Evolutionary conservation across 2,797 vertebrate species (phyloP).

Genomic region (Oryzias sinensis): DNA sequence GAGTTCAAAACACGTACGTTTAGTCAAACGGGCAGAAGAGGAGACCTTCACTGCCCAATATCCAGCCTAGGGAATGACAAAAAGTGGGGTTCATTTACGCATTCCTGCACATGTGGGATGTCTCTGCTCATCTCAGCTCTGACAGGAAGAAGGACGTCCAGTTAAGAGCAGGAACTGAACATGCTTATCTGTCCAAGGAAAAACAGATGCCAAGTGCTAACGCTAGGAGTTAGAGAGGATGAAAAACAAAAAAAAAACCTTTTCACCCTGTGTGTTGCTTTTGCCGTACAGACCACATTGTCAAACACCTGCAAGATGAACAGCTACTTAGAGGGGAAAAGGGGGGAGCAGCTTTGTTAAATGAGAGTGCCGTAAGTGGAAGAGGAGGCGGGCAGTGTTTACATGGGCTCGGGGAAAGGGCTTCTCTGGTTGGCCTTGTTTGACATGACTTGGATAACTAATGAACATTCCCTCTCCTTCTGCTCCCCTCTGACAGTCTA

Average conservation of each 20-base stretch:
- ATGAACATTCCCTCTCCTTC: slow-evolving; percentile 54
- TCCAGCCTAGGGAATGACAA: slow-evolving; percentile 21
- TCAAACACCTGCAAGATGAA: slow-evolving; percentile 70
- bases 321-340: slow-evolving; percentile 48
- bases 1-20: slow-evolving; percentile 10
- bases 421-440: slow-evolving; percentile 70
- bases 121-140: slow-evolving; percentile 35
- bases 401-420: slow-evolving; percentile 61
- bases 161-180: slow-evolving; percentile 52
- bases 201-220: slow-evolving; percentile 11
- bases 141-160: slow-evolving; percentile 46
- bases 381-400: slow-evolving; percentile 63
- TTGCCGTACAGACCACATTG: slow-evolving; percentile 44
- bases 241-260: slow-evolving; percentile 5
- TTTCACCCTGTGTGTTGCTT: slow-evolving; percentile 50
- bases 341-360: slow-evolving; percentile 46
- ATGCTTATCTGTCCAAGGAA: slow-evolving; percentile 14
- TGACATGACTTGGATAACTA: slow-evolving; percentile 69
- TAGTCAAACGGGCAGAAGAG: slow-evolving; percentile 30
- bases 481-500: slow-evolving; percentile 23
- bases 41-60: slow-evolving; percentile 24
- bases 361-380: slow-evolving; percentile 66
- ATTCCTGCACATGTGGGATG: slow-evolving; percentile 65
- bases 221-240: slow-evolving; percentile 1
- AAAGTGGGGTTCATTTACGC: slow-evolving; percentile 58